Base-by-base conservation (phyloP, 2,797 vertebrate genomes). In the Capromys pilorides region DNA sequence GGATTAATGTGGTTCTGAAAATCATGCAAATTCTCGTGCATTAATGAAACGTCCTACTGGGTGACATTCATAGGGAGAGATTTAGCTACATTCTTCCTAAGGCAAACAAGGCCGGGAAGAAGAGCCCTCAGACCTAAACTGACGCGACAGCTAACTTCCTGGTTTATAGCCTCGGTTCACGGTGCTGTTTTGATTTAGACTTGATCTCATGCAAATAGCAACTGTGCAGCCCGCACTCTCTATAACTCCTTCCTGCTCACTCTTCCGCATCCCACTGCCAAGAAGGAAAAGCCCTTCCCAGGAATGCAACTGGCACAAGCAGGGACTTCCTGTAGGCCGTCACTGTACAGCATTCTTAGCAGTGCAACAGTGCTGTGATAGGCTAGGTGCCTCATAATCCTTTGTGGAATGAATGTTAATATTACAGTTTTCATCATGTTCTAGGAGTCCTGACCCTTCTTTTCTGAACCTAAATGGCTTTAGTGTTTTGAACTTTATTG, bases 1-100 rank as follows among this genome's bases (percentile, higher is more conserved):
- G 89, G 71, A 96, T 90, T 94, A 62, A 78, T 93, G 93, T 94
- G 28, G 67, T 82, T 94, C 67, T 86, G 84, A 94, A 91, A 96
- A 91, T 88, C 80, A 96, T 86, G 92, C 62, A 90, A 77, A 95
- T 94, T 95, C 83, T 92, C 96, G 78, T 94, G 67, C 31, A 80
- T 69, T 82, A 54, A 69, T 90, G 33, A 85, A 92, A 96, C 71
- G 91, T 96, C 81, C 41, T 81, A 83, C 85, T 54, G 39, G 86
- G 80, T 45, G 83, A 73, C 36, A 90, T 89, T 91, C 64, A 18
- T 0, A 31, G 33, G 69, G 87, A 95, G 59, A 86, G 14, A 71
- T 82, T 71, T 86, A 45, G 28, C 80, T 94, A 49, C 54, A 64
- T 78, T 91, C 64, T 93, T 93, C n/a, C 73, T 54, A 83, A 64